Evolutionary conservation across 2,797 vertebrate species (phyloP).

Genomic region (Dendrocincla fuliginosa): DNA sequence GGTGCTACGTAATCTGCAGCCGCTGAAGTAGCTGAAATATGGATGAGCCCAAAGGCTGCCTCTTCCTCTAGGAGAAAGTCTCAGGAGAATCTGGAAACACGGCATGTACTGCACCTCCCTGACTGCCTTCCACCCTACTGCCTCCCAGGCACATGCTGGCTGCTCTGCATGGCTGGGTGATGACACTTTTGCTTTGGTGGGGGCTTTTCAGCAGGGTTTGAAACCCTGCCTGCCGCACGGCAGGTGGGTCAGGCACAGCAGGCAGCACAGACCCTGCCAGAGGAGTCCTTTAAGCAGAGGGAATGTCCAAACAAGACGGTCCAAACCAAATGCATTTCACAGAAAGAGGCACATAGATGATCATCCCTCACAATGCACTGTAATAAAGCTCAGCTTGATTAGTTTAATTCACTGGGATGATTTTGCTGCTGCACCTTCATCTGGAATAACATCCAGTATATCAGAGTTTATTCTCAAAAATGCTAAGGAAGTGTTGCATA

Average conservation of each 20-base stretch:
- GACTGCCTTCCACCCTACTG: neutral
- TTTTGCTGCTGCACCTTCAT: neutral
- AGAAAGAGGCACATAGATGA: fast-evolving
- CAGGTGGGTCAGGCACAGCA: neutral
- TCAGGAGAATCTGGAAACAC: neutral
- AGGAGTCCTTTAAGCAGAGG: neutral
- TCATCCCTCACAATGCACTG: fast-evolving
- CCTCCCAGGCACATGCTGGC: neutral
- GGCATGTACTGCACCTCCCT: neutral
- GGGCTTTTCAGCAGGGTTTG: neutral
- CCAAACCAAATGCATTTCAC: neutral
- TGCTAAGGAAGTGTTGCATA: neutral
- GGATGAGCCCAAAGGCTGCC: slow-evolving; percentile 44
- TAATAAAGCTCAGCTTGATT: neutral
- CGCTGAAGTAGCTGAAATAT: neutral
- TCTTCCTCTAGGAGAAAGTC: neutral
- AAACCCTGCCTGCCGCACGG: neutral
- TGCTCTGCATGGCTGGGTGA: neutral
- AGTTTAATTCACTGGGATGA: neutral
- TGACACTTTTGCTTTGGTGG: fast-evolving
- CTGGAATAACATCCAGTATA: neutral
- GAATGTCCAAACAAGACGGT: neutral
- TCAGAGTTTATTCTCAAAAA: neutral
- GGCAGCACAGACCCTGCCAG: neutral
- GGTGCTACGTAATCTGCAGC: neutral